Evolutionary conservation across 2,888 invertebrate species (phyloP).

Genomic region (Agrilus biguttatus): DNA sequence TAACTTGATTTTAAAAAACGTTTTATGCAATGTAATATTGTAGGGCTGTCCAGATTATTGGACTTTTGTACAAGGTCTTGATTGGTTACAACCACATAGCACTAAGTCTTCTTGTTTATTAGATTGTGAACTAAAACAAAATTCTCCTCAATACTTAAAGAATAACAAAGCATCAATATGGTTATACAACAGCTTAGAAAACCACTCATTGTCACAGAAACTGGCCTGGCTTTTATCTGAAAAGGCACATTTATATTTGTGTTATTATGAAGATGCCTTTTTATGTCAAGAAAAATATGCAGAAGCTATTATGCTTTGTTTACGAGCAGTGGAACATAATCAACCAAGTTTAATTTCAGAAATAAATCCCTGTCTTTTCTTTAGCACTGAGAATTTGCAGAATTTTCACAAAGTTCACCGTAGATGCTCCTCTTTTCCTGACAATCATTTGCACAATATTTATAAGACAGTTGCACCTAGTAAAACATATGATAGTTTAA

Average conservation of each 20-base stretch:
- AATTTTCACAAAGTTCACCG: conserved; percentile 33
- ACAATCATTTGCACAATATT: conserved; percentile 22
- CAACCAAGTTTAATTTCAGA: conserved; percentile 45
- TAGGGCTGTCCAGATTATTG: conserved; percentile 39
- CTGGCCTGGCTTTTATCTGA: conserved; percentile 48
- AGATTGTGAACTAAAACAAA: conserved; percentile 29
- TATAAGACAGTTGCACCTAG: conserved; percentile 5
- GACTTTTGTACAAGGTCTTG: conserved; percentile 43
- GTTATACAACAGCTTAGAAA: conserved; percentile 38
- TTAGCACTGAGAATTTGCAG: conserved; percentile 19
- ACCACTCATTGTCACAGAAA: conserved; percentile 40
- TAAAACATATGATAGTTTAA: conserved; percentile 8
- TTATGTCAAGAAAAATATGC: conserved; percentile 43
- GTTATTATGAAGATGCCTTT: conserved; percentile 43
- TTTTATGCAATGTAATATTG: conserved; percentile 9
- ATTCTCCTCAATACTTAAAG: conserved; percentile 32
- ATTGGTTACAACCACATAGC: conserved; percentile 43
- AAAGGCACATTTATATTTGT: conserved; percentile 41
- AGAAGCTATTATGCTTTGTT: conserved; percentile 45
- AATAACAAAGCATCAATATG: conserved; percentile 38
- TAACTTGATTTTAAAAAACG: not conserved
- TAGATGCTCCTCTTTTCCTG: conserved; percentile 42
- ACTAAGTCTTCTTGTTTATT: conserved; percentile 34
- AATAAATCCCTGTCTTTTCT: conserved; percentile 40
- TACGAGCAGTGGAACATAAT: conserved; percentile 48